Base-by-base conservation (phyloP, 1,140 invertebrate genomes). In the Hypothenemus hampei region DNA sequence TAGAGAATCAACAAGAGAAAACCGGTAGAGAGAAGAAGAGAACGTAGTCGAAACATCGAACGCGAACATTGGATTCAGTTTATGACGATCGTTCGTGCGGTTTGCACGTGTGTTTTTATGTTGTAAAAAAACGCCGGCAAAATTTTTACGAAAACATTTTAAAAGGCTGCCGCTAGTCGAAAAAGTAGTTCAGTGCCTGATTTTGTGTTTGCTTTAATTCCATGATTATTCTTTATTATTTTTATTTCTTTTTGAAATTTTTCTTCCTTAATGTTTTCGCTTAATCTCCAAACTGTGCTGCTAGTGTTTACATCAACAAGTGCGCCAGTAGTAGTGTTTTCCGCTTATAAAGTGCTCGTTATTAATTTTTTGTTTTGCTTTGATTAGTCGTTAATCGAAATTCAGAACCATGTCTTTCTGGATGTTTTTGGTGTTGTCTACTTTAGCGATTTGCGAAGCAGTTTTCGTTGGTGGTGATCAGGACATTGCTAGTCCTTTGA, bases 401-500 rank as follows among this genome's bases (percentile, higher is more conserved):
- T 6, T 43, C 22, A n/a, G 26, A 7, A 51, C 29, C 24, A 16
- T 31, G 39, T 41, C 16, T 41, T 23, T 40, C 11, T 53, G 43
- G 52, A 55, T 55, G 6, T 31, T 46, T 21, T 55, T 55, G 16
- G 43, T 43, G 52, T 44, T 69, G 13, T 60, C 64, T 13, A 63
- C 60, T 15, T 55, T 69, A 22, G 59, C 62, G 1, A 61, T 63
- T 7, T 65, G 56, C 18, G 58, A 58, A 56, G 61, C 61, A n/a
- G 68, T 69, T 61, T 70, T 72, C 50, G 64, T 69, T 55, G 69
- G 67, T 36, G 66, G 68, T n/a, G 70, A 73, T 50, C 71, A 81
- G 73, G 80, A 82, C 67, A 78, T 82, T 46, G 81, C 79, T 39
- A 82, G 81, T 58, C 81, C 81, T 18, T 70, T 83, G 45, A 76